A percentile compares a stretch with the other conserved stretches of the same genome.
Conservation (phyloP, 1,140 invertebrate genomes). For the Coboldia fuscipes region DNA sequence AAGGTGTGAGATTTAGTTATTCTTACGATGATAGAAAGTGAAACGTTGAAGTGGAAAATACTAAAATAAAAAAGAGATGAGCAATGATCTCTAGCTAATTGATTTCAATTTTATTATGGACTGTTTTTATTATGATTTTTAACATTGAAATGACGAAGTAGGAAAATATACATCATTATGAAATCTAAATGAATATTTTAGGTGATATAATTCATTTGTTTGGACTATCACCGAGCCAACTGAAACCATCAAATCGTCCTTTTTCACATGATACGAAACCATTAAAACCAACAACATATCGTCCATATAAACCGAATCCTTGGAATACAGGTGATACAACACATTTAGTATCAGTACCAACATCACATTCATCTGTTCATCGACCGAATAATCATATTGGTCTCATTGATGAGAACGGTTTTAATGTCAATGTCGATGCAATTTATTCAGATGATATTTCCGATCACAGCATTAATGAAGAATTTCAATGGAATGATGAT, state of each 20-base stretch:
- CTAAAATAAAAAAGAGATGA: too few species aligned
- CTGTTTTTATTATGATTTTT: too few species aligned
- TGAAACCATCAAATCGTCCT: conserved; percentile 3
- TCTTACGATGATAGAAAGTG: too few species aligned
- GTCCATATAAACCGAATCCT: neutral
- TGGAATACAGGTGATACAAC: neutral
- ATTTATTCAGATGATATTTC: too few species aligned
- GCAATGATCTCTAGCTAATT: too few species aligned
- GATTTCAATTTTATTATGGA: too few species aligned
- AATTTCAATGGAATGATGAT: too few species aligned
- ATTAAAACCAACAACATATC: neutral
- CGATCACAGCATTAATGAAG: too few species aligned
- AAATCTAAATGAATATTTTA: conserved; percentile 8
- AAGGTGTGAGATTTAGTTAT: too few species aligned
- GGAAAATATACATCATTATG: too few species aligned
- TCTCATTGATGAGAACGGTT: neutral
- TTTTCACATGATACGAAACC: neutral
- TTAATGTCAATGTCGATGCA: neutral
- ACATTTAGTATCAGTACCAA: neutral
- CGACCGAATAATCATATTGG: neutral
- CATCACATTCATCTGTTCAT: conserved; percentile 2
- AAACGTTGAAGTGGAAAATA: too few species aligned
- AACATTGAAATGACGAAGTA: too few species aligned
- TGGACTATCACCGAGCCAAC: conserved; percentile 8
- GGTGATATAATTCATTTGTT: conserved; percentile 22